Percentiles rank a stretch among this genome's conserved stretches.
Conservation (phyloP, 2,113 vertebrate genomes). For the Vanacampus margaritifer region DNA sequence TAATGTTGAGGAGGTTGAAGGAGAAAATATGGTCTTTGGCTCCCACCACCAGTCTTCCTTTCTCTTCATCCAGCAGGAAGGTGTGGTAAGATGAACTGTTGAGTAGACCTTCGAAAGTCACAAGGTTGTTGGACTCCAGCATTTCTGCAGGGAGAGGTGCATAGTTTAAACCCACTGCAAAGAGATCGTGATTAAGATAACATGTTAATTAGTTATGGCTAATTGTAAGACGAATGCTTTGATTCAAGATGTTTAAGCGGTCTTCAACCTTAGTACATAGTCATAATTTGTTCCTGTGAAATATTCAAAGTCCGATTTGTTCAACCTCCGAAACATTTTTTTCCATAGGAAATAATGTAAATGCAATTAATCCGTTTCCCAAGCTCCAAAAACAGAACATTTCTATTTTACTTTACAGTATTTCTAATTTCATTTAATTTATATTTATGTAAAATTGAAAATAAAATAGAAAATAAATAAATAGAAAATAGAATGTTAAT, state of each 20-base stretch:
- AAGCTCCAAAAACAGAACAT: too few species aligned
- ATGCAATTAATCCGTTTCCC: too few species aligned
- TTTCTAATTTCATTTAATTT: too few species aligned
- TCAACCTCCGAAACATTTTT: too few species aligned
- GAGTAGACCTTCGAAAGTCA: slow-evolving; percentile 86
- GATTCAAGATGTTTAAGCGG: background rate
- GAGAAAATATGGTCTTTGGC: slow-evolving; percentile 98
- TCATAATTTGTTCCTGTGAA: too few species aligned
- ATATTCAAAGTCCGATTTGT: too few species aligned
- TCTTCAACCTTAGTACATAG: background rate
- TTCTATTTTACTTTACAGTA: too few species aligned
- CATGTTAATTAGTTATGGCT: background rate
- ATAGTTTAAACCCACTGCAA: slow-evolving; percentile 7
- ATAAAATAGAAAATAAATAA: too few species aligned
- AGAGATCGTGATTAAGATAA: background rate
- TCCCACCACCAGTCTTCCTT: slow-evolving; percentile 88
- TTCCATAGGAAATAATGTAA: too few species aligned
- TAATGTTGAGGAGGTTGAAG: slow-evolving; percentile 92
- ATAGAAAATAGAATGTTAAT: too few species aligned
- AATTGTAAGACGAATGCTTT: background rate
- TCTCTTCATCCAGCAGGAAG: slow-evolving; percentile 96
- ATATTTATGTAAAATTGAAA: too few species aligned
- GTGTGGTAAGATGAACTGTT: slow-evolving; percentile 95
- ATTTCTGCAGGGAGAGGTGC: slow-evolving; percentile 81
- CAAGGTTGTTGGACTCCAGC: slow-evolving; percentile 91